phyloP scores from a whole-genome alignment of 2,797 vertebrate genomes.

The Podarcis siculus region DNA sequence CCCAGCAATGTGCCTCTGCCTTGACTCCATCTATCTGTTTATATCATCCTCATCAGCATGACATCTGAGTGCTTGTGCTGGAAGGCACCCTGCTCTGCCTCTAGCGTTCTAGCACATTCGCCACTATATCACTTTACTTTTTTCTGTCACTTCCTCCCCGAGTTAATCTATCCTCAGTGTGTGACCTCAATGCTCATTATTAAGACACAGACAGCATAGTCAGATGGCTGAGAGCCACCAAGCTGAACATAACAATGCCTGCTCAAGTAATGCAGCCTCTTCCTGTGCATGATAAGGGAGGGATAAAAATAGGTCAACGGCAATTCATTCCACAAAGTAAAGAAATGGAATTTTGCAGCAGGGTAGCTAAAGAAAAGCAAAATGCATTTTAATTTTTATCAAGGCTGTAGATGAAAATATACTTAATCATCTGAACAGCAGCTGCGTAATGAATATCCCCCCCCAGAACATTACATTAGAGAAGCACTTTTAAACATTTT shows the following conservation, averaged over 20 bases:
- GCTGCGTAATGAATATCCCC: neutral
- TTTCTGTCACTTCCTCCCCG: slow-evolving; percentile 33
- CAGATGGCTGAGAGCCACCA: neutral
- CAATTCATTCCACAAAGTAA: slow-evolving; percentile 37
- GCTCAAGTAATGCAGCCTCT: slow-evolving; percentile 1
- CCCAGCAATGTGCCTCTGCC: neutral
- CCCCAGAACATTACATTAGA: neutral
- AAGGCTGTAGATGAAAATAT: neutral
- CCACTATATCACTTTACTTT: slow-evolving; percentile 7
- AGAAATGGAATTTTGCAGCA: slow-evolving; percentile 9
- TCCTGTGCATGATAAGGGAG: slow-evolving; percentile 20
- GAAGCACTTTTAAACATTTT: neutral
- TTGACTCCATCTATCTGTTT: slow-evolving; percentile 8
- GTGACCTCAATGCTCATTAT: slow-evolving; percentile 32
- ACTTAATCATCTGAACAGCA: slow-evolving; percentile 33
- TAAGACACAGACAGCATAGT: slow-evolving; percentile 25
- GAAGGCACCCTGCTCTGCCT: neutral
- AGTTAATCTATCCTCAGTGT: slow-evolving; percentile 14
- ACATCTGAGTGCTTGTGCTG: neutral
- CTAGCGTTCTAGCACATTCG: slow-evolving; percentile 13
- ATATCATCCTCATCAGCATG: slow-evolving; percentile 13
- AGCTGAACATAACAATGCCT: neutral
- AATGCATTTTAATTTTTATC: slow-evolving; percentile 36
- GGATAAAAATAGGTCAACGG: slow-evolving; percentile 41
- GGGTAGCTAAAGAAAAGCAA: slow-evolving; percentile 23